These are phyloP conservation scores for Eledona agricola DNA, from an alignment of 2,888 invertebrate genomes.

Conservation along the genomic window DNA sequence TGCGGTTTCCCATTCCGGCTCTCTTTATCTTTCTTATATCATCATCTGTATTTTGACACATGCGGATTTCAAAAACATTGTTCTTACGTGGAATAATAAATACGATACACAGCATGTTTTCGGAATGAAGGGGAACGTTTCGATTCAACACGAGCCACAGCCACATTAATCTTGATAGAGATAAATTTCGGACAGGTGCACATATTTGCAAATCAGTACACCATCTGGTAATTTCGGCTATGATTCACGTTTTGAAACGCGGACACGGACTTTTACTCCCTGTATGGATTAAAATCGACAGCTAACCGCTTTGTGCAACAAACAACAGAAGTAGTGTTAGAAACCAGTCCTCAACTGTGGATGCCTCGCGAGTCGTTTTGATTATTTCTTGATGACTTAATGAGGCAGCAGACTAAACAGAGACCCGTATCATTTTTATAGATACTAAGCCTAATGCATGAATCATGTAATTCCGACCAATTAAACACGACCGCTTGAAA, in stretches of 20 bases:
- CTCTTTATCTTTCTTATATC: constrained; percentile 55
- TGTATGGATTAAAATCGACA: too few relatives aligned
- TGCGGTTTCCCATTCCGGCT: constrained; percentile 48
- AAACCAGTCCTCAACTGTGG: too few relatives aligned
- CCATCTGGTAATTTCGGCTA: constrained; percentile 3
- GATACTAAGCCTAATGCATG: too few relatives aligned
- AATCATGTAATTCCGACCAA: too few relatives aligned
- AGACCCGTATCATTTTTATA: too few relatives aligned
- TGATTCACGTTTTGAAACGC: constrained; percentile 9
- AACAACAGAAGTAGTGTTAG: too few relatives aligned
- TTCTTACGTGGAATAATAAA: constrained; percentile 53
- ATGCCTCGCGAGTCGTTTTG: too few relatives aligned
- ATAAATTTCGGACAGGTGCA: constrained; percentile 16
- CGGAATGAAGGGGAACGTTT: constrained; percentile 8
- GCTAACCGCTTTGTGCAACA: too few relatives aligned
- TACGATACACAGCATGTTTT: constrained; percentile 23
- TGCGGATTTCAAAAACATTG: constrained; percentile 52
- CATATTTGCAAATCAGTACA: constrained; percentile 16
- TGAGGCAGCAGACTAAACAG: too few relatives aligned
- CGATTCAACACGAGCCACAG: constrained; percentile 9
- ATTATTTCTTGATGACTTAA: too few relatives aligned
- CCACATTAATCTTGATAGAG: constrained; percentile 22
- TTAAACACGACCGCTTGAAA: too few relatives aligned
- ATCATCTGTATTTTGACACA: constrained; percentile 53
- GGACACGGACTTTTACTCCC: too few relatives aligned